phyloP scores from a whole-genome alignment of 2,797 vertebrate genomes.

The Helicolenus hilgendorfi region DNA sequence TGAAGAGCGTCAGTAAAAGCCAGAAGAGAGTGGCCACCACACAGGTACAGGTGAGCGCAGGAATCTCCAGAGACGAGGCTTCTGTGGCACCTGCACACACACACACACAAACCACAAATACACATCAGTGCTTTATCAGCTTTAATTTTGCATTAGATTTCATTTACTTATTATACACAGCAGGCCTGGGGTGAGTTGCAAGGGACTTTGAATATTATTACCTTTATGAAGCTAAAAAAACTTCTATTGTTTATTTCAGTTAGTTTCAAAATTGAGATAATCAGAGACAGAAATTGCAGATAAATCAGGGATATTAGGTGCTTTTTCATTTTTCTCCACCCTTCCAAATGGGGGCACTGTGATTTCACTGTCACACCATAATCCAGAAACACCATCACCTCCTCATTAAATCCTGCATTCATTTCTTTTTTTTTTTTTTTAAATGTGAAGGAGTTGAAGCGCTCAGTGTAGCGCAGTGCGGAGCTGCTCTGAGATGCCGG shows the following conservation, averaged over 20 bases:
- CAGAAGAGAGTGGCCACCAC: conserved; percentile 95
- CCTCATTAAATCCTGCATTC: conserved; percentile 9
- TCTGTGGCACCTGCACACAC: conserved; percentile 87
- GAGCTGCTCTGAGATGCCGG: conserved; percentile 55
- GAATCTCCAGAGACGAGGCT: conserved; percentile 93
- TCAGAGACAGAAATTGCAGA: background rate
- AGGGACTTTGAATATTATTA: background rate
- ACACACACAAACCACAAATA: background rate
- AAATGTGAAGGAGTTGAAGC: conserved; percentile 29
- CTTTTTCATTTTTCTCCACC: background rate
- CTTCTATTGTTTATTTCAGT: background rate
- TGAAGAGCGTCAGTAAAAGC: conserved; percentile 95
- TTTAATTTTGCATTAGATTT: background rate
- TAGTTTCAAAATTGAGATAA: background rate
- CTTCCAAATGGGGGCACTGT: conserved; percentile 51
- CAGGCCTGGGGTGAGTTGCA: background rate
- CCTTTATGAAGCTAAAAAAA: background rate
- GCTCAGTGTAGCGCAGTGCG: conserved; percentile 2
- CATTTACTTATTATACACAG: background rate
- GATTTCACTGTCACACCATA: background rate
- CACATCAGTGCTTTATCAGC: background rate
- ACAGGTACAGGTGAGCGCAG: conserved; percentile 94
- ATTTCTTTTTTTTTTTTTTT: background rate
- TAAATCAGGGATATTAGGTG: background rate
- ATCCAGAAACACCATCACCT: background rate